Evolutionary conservation across 1,140 invertebrate genomes (phyloP), one percentile per base, ranked within the genome.

Genomic region (Drosophila rhopaloa): DNA sequence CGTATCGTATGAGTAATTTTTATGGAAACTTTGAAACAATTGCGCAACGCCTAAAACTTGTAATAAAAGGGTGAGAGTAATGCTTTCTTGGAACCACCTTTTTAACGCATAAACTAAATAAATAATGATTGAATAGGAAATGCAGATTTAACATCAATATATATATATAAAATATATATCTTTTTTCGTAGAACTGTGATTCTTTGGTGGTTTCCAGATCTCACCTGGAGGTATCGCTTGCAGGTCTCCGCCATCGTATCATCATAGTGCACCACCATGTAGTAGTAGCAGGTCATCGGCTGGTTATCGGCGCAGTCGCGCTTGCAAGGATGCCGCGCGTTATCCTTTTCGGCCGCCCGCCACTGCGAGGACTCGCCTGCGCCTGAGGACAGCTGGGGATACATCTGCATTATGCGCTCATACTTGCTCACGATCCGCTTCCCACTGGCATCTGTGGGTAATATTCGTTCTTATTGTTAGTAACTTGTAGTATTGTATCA

Each of bases 231-330:
- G 55, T 86, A 91, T 6, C 81, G 71, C 19, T 84, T 82, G 72
- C 90, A 91, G 8, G 81, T 79, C 11, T 74, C 75, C 13, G 77
- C 54, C 81, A 92, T 91, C 2, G 91, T 91, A 40, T 92, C 88
- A 1, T 92, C 90, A 51, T 92, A 86, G 48, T 92, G 91, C 2
- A 91, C 79, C 14, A 92, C 84, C 84, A 92, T 79, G 43, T 92
- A 91, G 56, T 91, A 92, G 44, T 92, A 92, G 48, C 91, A 91
- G n/a, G 79, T 91, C 91, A 91, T 91, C 0, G 81, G 75, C 47
- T 84, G 76, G 24, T 91, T 61, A 5, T 81, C 73, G 19, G 60
- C 61, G 13, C 91, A 92, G 27, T 86, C 77, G 1, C 91, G 84
- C 35, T 71, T 79, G 55, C 91, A 92, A 5, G 91, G 91, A 73